phyloP scores from a whole-genome alignment of 2,888 invertebrate species.

The Selenia dentaria region DNA sequence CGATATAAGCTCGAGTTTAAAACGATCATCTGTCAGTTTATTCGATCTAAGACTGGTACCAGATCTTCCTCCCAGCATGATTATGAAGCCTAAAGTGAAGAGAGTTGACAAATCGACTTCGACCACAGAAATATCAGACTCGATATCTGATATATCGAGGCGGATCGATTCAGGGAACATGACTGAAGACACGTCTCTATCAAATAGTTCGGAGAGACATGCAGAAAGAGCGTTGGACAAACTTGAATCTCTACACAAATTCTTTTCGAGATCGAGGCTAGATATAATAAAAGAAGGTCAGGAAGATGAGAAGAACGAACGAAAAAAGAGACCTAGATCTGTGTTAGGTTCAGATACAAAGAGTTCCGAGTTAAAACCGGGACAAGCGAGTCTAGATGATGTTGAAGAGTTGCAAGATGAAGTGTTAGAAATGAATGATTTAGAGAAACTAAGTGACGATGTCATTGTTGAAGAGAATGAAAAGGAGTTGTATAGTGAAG shows the following conservation, averaged over 20 bases:
- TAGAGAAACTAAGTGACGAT: constrained; percentile 9
- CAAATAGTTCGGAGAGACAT: constrained; percentile 60
- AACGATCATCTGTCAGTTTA: constrained; percentile 68
- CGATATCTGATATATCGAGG: constrained; percentile 62
- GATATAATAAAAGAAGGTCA: constrained; percentile 76
- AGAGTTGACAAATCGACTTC: constrained; percentile 75
- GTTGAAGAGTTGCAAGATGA: constrained; percentile 75
- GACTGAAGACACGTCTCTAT: constrained; percentile 69
- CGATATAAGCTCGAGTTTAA: constrained; percentile 58
- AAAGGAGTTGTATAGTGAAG: constrained; percentile 31
- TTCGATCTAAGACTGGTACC: constrained; percentile 74
- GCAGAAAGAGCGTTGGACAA: constrained; percentile 68
- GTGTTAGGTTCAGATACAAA: constrained; percentile 32
- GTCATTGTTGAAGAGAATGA: constrained; percentile 35
- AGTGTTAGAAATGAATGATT: constrained; percentile 15
- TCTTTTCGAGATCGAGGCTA: constrained; percentile 73
- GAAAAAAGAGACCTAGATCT: constrained; percentile 10
- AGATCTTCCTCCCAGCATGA: constrained; percentile 72
- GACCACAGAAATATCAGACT: constrained; percentile 71
- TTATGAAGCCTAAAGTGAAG: constrained; percentile 67
- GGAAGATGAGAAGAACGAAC: constrained; percentile 51
- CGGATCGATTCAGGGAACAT: constrained; percentile 68
- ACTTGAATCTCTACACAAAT: constrained; percentile 70
- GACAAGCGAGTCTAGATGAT: constrained; percentile 74
- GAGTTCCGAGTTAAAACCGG: constrained; percentile 49